phyloP scores from a whole-genome alignment of 2,113 vertebrate genomes.

The Phaetusa simplex region DNA sequence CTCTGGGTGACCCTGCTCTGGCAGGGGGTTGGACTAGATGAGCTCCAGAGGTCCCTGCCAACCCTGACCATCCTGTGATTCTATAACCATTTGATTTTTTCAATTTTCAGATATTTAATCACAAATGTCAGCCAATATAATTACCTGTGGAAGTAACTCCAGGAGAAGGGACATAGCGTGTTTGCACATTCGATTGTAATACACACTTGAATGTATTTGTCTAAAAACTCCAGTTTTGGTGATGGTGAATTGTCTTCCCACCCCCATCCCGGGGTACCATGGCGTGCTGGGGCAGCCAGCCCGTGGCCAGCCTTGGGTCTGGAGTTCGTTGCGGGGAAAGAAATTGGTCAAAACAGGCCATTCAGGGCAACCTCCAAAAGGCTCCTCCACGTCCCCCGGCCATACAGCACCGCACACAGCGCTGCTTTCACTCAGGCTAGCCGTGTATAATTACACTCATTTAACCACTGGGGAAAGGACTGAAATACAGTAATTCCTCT shows the following conservation, averaged over 20 bases:
- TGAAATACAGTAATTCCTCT: background rate
- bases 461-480: background rate
- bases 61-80: background rate
- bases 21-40: background rate
- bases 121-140: background rate
- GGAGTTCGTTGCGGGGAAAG: background rate
- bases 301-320: background rate
- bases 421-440: background rate
- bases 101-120: background rate
- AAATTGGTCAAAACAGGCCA: background rate
- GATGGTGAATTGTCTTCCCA: background rate
- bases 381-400: fast-evolving
- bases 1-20: background rate
- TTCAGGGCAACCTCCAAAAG: background rate
- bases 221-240: background rate
- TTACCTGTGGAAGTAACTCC: background rate
- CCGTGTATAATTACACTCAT: background rate
- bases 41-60: background rate
- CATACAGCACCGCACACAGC: fast-evolving
- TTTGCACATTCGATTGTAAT: background rate
- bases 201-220: background rate
- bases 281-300: fast-evolving
- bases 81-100: background rate
- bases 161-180: background rate
- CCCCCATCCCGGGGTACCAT: background rate